These are phyloP conservation scores for Mus caroli DNA, from an alignment of 2,797 vertebrate genomes.

Conservation along the genomic window DNA sequence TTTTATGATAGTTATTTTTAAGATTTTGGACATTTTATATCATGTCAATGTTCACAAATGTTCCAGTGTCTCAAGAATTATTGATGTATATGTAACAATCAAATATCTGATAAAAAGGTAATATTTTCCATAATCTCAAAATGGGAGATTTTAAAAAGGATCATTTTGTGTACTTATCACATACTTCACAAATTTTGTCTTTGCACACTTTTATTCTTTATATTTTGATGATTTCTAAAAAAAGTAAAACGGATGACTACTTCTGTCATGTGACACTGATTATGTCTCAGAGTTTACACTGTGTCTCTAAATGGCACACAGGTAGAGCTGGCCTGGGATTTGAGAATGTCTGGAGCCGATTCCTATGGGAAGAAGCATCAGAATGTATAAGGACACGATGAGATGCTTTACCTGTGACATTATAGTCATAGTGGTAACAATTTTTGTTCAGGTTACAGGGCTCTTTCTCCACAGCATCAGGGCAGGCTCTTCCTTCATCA, in stretches of 20 bases:
- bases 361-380: background rate
- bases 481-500: constrained; percentile 93
- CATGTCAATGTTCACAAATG: background rate
- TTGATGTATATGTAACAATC: background rate
- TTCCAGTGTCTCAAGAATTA: background rate
- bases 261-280: background rate
- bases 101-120: background rate
- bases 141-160: background rate
- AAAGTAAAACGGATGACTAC: background rate
- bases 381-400: background rate
- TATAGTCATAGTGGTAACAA: constrained; percentile 98
- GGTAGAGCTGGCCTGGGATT: background rate
- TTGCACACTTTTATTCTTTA: constrained; percentile 4
- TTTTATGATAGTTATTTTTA: background rate
- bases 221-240: constrained; percentile 14
- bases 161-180: background rate
- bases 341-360: background rate
- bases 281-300: background rate
- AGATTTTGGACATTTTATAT: background rate
- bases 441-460: constrained; percentile 95
- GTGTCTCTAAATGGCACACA: background rate
- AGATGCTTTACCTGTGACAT: constrained; percentile 94
- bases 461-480: constrained; percentile 91
- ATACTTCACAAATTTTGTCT: background rate
- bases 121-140: background rate